A percentile compares a stretch with the other conserved stretches of the same genome.
These are phyloP conservation scores for Solea senegalensis DNA, from an alignment of 2,113 vertebrate genomes.

Conservation along the genomic window DNA sequence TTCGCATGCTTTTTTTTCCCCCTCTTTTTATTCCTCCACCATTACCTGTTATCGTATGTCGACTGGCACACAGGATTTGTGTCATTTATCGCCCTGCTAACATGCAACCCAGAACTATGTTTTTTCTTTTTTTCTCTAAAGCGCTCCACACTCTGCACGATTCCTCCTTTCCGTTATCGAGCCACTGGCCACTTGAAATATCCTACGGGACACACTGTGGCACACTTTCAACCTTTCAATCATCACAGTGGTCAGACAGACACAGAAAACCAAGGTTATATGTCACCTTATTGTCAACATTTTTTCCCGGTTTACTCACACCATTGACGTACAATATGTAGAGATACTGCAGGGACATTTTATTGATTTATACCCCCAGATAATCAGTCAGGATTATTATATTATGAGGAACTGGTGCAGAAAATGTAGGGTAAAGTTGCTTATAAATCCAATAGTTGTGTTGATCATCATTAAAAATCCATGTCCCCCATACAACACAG, in stretches of 20 bases:
- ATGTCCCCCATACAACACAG: no score
- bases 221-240: slow-evolving; percentile 15
- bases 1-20: neutral
- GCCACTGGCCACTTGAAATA: slow-evolving; percentile 30
- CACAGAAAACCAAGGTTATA: neutral
- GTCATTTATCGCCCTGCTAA: slow-evolving; percentile 59
- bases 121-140: slow-evolving; percentile 66
- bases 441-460: no score
- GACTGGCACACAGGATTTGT: slow-evolving; percentile 62
- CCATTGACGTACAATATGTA: neutral
- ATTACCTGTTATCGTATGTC: slow-evolving; percentile 63
- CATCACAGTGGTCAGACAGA: neutral
- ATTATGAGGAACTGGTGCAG: no score
- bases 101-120: slow-evolving; percentile 39
- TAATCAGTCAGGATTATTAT: no score
- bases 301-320: slow-evolving; percentile 2
- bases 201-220: slow-evolving; percentile 29
- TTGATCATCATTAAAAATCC: no score
- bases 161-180: slow-evolving; percentile 32
- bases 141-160: slow-evolving; percentile 41
- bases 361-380: no score
- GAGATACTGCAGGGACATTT: neutral
- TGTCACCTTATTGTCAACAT: neutral
- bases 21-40: slow-evolving; percentile 25
- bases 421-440: no score